Evolutionary conservation across 2,113 vertebrate genomes (phyloP), one percentile per base, ranked within the genome.

Genomic region (Polypterus bichir): DNA sequence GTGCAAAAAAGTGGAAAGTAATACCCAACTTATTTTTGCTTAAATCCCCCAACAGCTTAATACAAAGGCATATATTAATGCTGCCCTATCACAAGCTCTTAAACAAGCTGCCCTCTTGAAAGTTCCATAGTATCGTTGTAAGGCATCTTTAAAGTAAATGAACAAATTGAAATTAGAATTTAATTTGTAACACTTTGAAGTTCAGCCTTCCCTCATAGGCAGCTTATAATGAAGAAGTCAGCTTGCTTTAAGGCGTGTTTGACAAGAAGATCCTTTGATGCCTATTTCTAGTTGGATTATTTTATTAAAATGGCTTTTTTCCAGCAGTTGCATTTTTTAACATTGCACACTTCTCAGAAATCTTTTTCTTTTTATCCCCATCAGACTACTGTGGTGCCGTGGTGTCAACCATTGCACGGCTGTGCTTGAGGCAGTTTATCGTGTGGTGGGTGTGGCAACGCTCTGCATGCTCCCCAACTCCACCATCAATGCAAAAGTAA

Each of bases 161-260:
- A 70, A 54, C 51, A 67, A 68, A 70, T 70, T 57, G 54, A 61
- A 69, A 68, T 67, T 61, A 60, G 62, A 67, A 60, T 74, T 46
- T 49, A 63, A 56, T 68, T 57, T 57, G 59, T 45, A 66, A 59
- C 57, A 49, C 73, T 70, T 74, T 74, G 65, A 72, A 72, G 66
- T 69, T 65, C 49, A 51, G 47, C n/a, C 60, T 56, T 61, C 63
- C 63, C 68, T 69, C 46, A 62, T 56, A 61, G 66, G 67, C 65
- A 64, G 69, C 56, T 65, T 74, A 65, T 70, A 66, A 69, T 75
- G 65, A 71, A 69, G 66, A 66, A 71, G 66, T 66, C 51, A 62
- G 62, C 54, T 62, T 68, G 68, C 73, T 69, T 68, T 68, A 59
- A 68, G 72, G 62, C 60, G 47, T 68, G 57, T 68, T 71, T 60